Evolutionary conservation across 2,797 vertebrate species (phyloP), one percentile per base, ranked within the genome.

Genomic region (Dryobates pubescens): DNA sequence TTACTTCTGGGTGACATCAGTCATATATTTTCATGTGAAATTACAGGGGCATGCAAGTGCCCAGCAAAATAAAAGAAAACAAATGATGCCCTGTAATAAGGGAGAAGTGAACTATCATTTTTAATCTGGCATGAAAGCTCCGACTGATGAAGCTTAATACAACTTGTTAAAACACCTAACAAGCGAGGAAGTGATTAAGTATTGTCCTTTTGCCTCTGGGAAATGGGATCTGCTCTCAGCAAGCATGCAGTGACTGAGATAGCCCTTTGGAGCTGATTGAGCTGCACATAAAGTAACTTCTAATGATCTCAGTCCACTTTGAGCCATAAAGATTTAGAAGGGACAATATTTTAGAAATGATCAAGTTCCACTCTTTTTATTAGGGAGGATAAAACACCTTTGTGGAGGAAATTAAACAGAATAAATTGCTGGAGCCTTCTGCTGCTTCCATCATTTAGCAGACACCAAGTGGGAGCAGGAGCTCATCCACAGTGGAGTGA

Each of bases 121-220:
- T 95, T 96, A 96, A 96, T 96, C 94, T 95, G 92, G 90, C 94
- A 92, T 84, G 93, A 93, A 92, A 95, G 80, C 92, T 86, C 67
- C 62, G 13, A 57, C 90, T 90, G 92, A 96, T 95, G 95, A 96
- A 95, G 92, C 93, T 96, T 96, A 95, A 96, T 96, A 95, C 94
- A 93, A 95, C 93, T 95, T 97, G 96, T 96, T 96, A 97, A 96
- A 96, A 95, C 92, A 96, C 93, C 93, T 96, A 96, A 96, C 96
- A 95, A 96, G 94, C 54, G 41, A 81, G 93, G 83, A 91, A 83
- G 92, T 95, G 96, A 97, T 96, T 95, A 96, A 96, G 89, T 92
- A 81, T 92, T 90, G 86, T 94, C 90, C 94, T 95, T 93, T 88
- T 87, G 87, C 96, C 93, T 92, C 91, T 88, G 92, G 95, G 93